phyloP scores from a whole-genome alignment of 2,888 invertebrate genomes.

The Nomada goodeniana region DNA sequence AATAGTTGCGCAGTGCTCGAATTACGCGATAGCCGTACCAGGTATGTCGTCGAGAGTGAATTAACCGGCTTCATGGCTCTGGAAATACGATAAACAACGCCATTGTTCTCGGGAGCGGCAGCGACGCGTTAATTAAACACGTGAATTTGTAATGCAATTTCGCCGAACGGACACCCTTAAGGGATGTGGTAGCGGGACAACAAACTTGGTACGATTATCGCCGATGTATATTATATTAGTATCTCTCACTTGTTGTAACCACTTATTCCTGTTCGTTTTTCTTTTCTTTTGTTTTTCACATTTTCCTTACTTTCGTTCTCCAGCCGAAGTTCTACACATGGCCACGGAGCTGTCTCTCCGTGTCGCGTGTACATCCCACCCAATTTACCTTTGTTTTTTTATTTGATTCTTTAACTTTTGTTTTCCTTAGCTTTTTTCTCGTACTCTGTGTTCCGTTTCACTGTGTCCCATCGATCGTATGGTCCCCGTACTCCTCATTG shows the following conservation, averaged over 20 bases:
- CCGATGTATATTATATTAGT: slow-evolving; percentile 49
- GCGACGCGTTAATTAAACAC: slow-evolving; percentile 24
- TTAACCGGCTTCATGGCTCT: slow-evolving; percentile 1
- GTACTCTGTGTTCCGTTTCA: neutral
- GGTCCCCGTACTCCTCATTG: slow-evolving; percentile 59
- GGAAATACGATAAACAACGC: neutral
- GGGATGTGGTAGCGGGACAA: slow-evolving; percentile 13
- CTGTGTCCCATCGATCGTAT: slow-evolving; percentile 35
- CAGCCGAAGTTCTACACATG: neutral
- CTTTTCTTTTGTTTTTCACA: neutral
- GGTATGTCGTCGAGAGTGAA: slow-evolving; percentile 33
- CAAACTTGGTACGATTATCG: slow-evolving; percentile 51
- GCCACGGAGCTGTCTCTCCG: neutral
- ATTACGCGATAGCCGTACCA: slow-evolving; percentile 61
- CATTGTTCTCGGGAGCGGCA: neutral
- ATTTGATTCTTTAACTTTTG: too few relatives aligned
- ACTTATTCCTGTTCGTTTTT: neutral
- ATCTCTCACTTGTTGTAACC: slow-evolving; percentile 4
- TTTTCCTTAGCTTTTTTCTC: neutral
- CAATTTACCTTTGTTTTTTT: neutral
- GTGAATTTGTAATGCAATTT: slow-evolving; percentile 11
- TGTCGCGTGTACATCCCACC: neutral
- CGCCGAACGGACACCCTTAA: neutral
- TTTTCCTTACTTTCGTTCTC: slow-evolving; percentile 15
- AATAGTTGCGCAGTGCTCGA: slow-evolving; percentile 83